These are phyloP conservation scores for Venustoraphidia nigricollis DNA, from an alignment of 2,888 invertebrate species.

Conservation along the genomic window DNA sequence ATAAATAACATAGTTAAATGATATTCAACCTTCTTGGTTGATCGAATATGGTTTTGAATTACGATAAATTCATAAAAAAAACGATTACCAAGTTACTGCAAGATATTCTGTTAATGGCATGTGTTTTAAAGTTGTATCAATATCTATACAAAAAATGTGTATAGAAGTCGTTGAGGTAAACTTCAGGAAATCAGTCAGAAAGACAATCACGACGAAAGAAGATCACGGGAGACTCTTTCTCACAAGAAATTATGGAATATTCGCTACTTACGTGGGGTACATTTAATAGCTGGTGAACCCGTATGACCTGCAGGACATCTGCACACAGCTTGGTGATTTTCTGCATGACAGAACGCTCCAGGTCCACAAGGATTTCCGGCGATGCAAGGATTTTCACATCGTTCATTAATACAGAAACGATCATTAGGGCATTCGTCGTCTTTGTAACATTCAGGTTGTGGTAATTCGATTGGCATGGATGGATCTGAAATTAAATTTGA, in stretches of 20 bases:
- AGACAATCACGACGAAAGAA: neutral
- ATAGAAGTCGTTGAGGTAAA: neutral
- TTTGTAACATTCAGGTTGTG: conserved; percentile 52
- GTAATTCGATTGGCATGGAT: conserved; percentile 25
- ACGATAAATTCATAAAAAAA: too few species aligned
- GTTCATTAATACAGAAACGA: conserved; percentile 57
- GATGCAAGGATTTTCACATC: conserved; percentile 64
- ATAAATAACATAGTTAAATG: too few species aligned
- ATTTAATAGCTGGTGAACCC: conserved; percentile 56
- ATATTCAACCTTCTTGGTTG: too few species aligned
- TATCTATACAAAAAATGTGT: conserved; percentile 1
- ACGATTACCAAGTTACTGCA: too few species aligned
- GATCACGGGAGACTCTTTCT: neutral
- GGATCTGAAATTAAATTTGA: conserved; percentile 24
- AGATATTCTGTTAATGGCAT: too few species aligned
- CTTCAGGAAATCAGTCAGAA: too few species aligned
- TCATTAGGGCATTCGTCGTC: conserved; percentile 65
- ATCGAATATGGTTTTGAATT: too few species aligned
- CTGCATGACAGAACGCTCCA: conserved; percentile 69
- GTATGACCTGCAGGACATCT: conserved; percentile 64
- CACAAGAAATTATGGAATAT: neutral
- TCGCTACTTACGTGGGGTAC: conserved; percentile 58
- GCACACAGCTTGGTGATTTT: conserved; percentile 60
- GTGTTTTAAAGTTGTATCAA: neutral
- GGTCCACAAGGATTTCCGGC: conserved; percentile 53